A percentile compares a stretch with the other conserved stretches of the same genome.
phyloP scores from a whole-genome alignment of 2,888 invertebrate genomes.

The Perdita meconis region DNA sequence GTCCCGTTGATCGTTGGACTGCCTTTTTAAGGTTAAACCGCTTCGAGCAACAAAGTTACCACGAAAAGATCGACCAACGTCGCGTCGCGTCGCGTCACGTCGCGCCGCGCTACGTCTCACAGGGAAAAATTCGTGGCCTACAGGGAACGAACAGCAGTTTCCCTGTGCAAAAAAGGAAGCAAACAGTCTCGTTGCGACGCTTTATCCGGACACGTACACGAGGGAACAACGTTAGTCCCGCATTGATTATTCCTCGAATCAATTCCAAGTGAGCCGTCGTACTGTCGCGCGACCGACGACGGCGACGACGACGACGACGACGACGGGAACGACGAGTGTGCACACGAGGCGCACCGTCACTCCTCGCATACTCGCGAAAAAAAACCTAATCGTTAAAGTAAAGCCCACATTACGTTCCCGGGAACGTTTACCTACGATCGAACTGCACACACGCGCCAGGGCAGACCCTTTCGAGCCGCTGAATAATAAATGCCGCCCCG shows the following conservation, averaged over 20 bases:
- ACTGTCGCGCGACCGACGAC: conserved; percentile 34
- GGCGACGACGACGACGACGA: conserved; percentile 1
- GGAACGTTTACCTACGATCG: conserved; percentile 71
- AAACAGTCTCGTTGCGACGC: conserved; percentile 30
- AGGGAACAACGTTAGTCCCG: conserved; percentile 48
- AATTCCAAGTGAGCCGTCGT: conserved; percentile 61
- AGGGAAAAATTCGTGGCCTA: conserved; percentile 3
- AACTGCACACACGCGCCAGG: conserved; percentile 60
- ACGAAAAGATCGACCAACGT: not conserved
- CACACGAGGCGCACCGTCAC: conserved; percentile 26
- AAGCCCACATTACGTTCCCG: conserved; percentile 65
- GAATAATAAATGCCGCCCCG: conserved; percentile 68
- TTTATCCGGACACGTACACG: conserved; percentile 41
- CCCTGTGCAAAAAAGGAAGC: conserved; percentile 14
- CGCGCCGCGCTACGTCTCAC: not conserved
- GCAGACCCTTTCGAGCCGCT: conserved; percentile 66
- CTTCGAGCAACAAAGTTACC: not conserved
- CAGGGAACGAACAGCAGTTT: conserved; percentile 1
- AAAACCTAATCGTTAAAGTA: conserved; percentile 72
- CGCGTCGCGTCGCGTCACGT: not conserved
- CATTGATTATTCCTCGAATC: conserved; percentile 63
- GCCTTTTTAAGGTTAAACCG: too few relatives aligned
- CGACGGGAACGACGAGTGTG: conserved; percentile 25
- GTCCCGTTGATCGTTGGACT: too few relatives aligned
- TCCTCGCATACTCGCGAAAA: conserved; percentile 60